phyloP scores from a whole-genome alignment of 1,140 invertebrate genomes.

The Mya arenaria region DNA sequence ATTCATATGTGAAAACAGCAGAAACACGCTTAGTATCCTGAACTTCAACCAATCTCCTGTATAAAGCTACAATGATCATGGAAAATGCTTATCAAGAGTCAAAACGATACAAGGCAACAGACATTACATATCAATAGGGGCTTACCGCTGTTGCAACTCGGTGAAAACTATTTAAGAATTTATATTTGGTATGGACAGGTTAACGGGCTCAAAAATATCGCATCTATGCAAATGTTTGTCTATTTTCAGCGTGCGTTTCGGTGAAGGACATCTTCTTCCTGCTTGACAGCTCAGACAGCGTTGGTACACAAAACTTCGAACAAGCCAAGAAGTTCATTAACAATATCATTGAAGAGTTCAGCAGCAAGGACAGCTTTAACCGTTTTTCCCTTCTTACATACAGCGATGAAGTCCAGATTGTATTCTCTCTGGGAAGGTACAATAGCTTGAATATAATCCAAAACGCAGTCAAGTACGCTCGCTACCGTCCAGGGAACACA shows the following conservation, averaged over 20 bases:
- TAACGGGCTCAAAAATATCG: too few species aligned
- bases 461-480: constrained; percentile 70
- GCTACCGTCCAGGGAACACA: constrained; percentile 73
- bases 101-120: too few species aligned
- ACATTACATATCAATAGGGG: too few species aligned
- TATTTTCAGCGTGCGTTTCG: constrained; percentile 65
- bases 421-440: constrained; percentile 73
- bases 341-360: constrained; percentile 65
- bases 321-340: constrained; percentile 65
- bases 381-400: constrained; percentile 72
- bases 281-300: constrained; percentile 73
- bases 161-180: too few species aligned
- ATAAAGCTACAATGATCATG: too few species aligned
- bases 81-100: too few species aligned
- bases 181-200: too few species aligned
- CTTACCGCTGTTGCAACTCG: too few species aligned
- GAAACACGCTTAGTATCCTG: too few species aligned
- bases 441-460: constrained; percentile 45
- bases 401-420: constrained; percentile 65
- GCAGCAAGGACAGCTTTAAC: constrained; percentile 68
- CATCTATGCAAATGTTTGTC: too few species aligned
- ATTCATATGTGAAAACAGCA: too few species aligned
- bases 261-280: constrained; percentile 74
- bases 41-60: too few species aligned
- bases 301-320: constrained; percentile 70